Base-by-base conservation (phyloP, 2,888 invertebrate species). In the Hipparchia semele region DNA sequence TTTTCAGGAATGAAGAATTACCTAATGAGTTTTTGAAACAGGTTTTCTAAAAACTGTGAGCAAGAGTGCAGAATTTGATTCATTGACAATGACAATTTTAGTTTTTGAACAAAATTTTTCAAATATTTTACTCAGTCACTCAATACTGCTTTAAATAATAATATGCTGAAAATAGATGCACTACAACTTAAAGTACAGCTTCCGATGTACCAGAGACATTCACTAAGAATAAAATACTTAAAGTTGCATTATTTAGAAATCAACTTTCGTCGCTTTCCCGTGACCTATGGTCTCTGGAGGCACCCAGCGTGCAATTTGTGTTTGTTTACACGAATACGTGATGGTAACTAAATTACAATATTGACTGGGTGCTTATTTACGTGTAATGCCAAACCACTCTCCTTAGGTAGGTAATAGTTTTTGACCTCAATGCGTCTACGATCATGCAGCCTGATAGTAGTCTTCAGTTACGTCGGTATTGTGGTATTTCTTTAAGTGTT, bases 231-330 rank as follows among this genome's bases (percentile, higher is more conserved):
- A 39, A 39, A 39, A 39, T 39, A 39, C 13, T 45, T 10, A 6
- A 60, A 23, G 13, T 70, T 53, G 71, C 58, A 54, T 66, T 68
- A 73, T 71, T 68, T 39, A 39, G 39, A 39, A 59, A 10, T 66
- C 58, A 70, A 69, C 73, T 75, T 73, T 76, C 71, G 51, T 64
- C 70, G 69, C 76, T 80, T 79, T 79, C 79, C 65, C 79, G 76
- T 77, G 78, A 74, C 74, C 77, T 75, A 68, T 73, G 77, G 51
- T 13, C 62, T 9, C 8, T 13, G n/a, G n/a, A 49, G 61, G 56
- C 33, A 51, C 39, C 13, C 13, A 53, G 56, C 58, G 51, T 68
- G 70, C 70, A 51, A 49, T 46, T 70, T 54, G 53, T 51, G 59
- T 39, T 54, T 9, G 39, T 70, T 72, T 72, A 39, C 73, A 73